Percentiles rank a stretch among this genome's conserved stretches.
phyloP scores from a whole-genome alignment of 2,113 vertebrate genomes.

The Stegastes partitus region DNA sequence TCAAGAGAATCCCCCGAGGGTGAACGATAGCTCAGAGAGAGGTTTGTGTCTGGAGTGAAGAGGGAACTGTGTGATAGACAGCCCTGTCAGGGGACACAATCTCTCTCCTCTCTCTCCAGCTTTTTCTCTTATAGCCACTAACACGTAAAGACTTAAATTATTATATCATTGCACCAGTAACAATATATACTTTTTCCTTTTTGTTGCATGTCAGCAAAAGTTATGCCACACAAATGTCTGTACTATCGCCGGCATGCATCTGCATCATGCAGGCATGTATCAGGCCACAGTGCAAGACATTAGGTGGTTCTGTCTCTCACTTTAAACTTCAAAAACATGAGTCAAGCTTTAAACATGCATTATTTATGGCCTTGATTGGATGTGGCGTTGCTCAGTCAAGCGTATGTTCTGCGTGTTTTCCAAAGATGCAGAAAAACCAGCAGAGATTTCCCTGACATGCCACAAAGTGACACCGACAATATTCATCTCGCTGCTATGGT shows the following conservation, averaged over 20 bases:
- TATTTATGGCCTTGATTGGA: conserved; percentile 69
- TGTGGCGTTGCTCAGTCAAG: conserved; percentile 70
- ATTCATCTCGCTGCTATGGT: conserved; percentile 53
- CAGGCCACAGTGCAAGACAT: conserved; percentile 35
- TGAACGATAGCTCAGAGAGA: conserved; percentile 42
- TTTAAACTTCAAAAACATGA: conserved; percentile 62
- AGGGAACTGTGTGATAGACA: conserved; percentile 34
- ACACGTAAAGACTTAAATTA: conserved; percentile 2
- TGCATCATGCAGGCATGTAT: conserved; percentile 27
- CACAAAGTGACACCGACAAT: conserved; percentile 61
- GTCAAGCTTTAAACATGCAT: conserved; percentile 66
- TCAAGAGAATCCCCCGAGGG: conserved; percentile 50
- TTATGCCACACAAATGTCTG: conserved; percentile 25
- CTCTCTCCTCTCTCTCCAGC: conserved; percentile 16
- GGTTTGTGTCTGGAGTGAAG: conserved; percentile 36
- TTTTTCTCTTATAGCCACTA: neutral
- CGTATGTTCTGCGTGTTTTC: conserved; percentile 34
- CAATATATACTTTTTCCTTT: neutral
- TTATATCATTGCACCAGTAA: neutral
- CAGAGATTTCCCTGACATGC: conserved; percentile 67
- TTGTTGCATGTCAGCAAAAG: conserved; percentile 1
- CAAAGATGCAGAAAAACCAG: conserved; percentile 61
- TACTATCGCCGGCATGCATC: conserved; percentile 4
- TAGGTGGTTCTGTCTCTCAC: conserved; percentile 45
- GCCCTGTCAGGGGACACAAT: conserved; percentile 18